Base-by-base conservation (phyloP, 2,797 vertebrate species). In the Eupleurogrammus muticus region DNA sequence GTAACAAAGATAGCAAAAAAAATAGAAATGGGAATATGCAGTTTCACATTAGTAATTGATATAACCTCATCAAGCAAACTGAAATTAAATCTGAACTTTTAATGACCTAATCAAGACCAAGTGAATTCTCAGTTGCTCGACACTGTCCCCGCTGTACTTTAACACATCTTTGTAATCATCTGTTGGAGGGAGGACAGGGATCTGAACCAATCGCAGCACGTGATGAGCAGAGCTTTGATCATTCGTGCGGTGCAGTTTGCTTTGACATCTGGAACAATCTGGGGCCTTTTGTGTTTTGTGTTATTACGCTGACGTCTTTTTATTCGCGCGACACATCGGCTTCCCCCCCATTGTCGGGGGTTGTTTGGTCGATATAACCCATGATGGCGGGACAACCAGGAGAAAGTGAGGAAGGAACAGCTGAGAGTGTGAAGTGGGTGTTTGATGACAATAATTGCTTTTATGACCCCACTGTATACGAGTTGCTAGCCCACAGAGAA, bases 261-360 rank as follows among this genome's bases (percentile, higher is more conserved):
- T 79, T 68, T 71, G 73, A 79, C 72, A 34, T 68, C 46, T 55
- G 24, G 44, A 71, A 64, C 74, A 61, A 75, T 70, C 46, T 6
- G 16, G 14, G 51, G 35, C 40, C 63, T 28, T 61, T 44, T 48
- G 40, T 61, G 71, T 72, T 80, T 61, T 63, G 36, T 38, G 36
- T 38, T 38, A 12, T 38, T 38, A 13, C 36, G 12, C 50, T 24
- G 50, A 73, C 69, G 24, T 73, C 56, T 58, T 38, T 51, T 38
- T 17, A 51, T 70, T 9, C 3, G 9, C 51, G 14, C 28, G 28
- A 28, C 2, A 54, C 52, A 34, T 14, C 16, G 64, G 52, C 44
- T 9, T 47, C 21, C 44, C 64, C 52, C 64, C 51, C 57, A 66
- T 4, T 52, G 42, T n/a, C 17, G 20, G 34, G 7, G 47, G 20